Evolutionary conservation across 2,888 invertebrate genomes (phyloP).

Genomic region (Phyto melanocephala): DNA sequence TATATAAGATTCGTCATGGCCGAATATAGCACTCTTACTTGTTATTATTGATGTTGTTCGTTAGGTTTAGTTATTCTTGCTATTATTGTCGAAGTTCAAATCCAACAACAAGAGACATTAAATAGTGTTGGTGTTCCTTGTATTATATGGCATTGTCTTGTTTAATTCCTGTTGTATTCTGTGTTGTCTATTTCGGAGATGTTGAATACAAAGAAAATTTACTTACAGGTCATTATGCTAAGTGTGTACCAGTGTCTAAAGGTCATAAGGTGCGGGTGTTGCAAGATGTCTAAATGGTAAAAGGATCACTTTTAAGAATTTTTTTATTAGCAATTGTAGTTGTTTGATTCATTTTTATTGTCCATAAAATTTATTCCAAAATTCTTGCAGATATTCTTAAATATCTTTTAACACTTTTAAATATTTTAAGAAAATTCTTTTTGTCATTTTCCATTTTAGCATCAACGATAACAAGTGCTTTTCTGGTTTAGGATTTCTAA

Average conservation of each 20-base stretch:
- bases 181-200: not conserved
- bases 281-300: conserved; percentile 1
- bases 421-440: conserved; percentile 35
- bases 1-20: no score
- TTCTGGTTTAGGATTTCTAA: conserved; percentile 36
- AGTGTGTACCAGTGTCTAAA: conserved; percentile 44
- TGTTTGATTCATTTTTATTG: not conserved
- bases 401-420: conserved; percentile 49
- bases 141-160: conserved; percentile 32
- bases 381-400: conserved; percentile 12
- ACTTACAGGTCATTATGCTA: conserved; percentile 53
- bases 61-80: not conserved
- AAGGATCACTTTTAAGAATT: conserved; percentile 5
- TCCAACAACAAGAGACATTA: conserved; percentile 24
- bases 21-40: no score
- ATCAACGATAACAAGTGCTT: conserved; percentile 57
- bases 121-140: conserved; percentile 37
- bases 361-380: conserved; percentile 5
- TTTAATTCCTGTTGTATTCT: conserved; percentile 19
- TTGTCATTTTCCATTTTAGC: conserved; percentile 18
- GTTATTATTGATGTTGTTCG: conserved; percentile 49
- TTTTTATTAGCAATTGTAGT: not conserved
- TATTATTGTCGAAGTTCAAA: conserved; percentile 32
- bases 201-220: not conserved
- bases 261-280: conserved; percentile 59